Evolutionary conservation across 2,888 invertebrate genomes (phyloP).

Genomic region (Argyresthia albistria): DNA sequence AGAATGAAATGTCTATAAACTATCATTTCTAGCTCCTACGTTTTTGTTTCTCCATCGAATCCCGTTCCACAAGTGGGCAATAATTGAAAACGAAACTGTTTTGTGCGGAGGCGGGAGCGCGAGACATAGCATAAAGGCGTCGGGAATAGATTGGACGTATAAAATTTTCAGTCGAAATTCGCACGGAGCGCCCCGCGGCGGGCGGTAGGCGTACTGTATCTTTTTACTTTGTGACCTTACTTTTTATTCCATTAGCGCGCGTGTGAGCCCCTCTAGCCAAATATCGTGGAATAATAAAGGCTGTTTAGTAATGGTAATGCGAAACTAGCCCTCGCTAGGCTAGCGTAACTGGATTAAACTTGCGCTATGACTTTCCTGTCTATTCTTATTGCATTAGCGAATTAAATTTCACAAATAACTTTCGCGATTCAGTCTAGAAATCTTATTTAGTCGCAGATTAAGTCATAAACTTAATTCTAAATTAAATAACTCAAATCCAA

Average conservation of each 20-base stretch:
- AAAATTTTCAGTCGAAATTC: constrained; percentile 71
- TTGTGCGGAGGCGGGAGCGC: constrained; percentile 57
- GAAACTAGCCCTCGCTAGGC: constrained; percentile 48
- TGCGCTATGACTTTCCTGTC: constrained; percentile 43
- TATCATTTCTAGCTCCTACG: constrained; percentile 60
- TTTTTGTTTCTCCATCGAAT: constrained; percentile 63
- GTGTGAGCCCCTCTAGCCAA: constrained; percentile 67
- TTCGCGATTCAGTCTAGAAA: constrained; percentile 12
- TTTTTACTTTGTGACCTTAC: constrained; percentile 72
- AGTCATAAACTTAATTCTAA: neutral
- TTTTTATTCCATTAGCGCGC: constrained; percentile 72
- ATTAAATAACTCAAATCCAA: neutral
- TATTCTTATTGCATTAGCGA: constrained; percentile 38
- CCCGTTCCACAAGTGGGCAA: constrained; percentile 71
- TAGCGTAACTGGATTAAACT: constrained; percentile 59
- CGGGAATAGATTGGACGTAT: constrained; percentile 70
- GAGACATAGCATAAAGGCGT: constrained; percentile 68
- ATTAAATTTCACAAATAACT: constrained; percentile 36
- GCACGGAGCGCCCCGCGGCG: constrained; percentile 55
- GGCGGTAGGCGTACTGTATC: constrained; percentile 66
- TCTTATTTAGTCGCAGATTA: neutral
- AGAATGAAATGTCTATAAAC: constrained; percentile 52
- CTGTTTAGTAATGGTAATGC: constrained; percentile 69
- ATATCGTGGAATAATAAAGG: constrained; percentile 70
- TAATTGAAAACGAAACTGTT: constrained; percentile 71